Base-by-base conservation (phyloP, 2,113 vertebrate species). In the Calidris pygmaea region DNA sequence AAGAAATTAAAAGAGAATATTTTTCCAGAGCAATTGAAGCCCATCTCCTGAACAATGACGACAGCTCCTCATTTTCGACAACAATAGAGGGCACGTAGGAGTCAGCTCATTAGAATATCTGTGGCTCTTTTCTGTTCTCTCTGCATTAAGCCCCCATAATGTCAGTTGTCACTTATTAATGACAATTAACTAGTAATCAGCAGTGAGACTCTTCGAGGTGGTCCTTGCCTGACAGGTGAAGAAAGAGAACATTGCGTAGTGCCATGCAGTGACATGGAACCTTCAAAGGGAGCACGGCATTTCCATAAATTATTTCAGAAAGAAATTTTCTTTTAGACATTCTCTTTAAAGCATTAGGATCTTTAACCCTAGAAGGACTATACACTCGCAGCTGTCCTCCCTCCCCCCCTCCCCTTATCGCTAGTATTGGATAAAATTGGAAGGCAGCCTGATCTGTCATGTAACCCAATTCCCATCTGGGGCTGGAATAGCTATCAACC, bases 131-230 rank as follows among this genome's bases (percentile, higher is more conserved):
- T 98, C 97, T 98, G 97, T 98, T 98, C 98, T 98, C 97, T 98
- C 98, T 98, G 97, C 97, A 98, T 98, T 98, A 98, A 98, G 98
- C 98, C 98, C 97, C 98, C 98, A 97, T 98, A 98, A 98, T 98
- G 98, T 98, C 98, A 98, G 97, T 98, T 98, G 98, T 98, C 98
- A 98, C 98, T 99, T 98, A 98, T 98, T 98, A 98, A 98, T 98
- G 98, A 98, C 98, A 98, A 98, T 98, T 98, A 98, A 98, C 98
- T 98, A 98, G 98, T 98, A 98, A 98, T 98, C 98, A 98, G 98
- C 98, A 97, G 98, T 97, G 98, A 98, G 97, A 98, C 97, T 98
- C 98, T 98, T 98, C 97, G 98, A 98, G 98, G 98, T 98, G 98
- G 98, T 98, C 98, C 97, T 97, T 92, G 97, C 96, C 98, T 98